Base-by-base conservation (phyloP, 1,140 invertebrate genomes). In the Drosophila tsacasi region DNA sequence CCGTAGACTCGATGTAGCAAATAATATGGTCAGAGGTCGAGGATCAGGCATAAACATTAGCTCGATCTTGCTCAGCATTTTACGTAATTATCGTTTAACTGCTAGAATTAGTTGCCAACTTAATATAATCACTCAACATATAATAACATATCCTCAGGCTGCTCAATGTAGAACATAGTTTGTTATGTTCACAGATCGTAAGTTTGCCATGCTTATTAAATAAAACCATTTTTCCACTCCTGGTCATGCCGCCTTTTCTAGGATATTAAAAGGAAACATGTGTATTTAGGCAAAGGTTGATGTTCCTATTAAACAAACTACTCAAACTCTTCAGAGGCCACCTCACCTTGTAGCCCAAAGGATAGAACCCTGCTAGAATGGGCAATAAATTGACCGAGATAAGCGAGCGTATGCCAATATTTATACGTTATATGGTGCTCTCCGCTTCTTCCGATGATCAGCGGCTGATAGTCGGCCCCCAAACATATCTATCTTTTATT, bases 401-500 rank as follows among this genome's bases (percentile, higher is more conserved):
- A 87, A 87, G 72, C 83, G 77, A 80, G 46, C 65, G 72, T 83
- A 87, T 83, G 80, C 76, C 83, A 85, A 82, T 86, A 86, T 76
- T 86, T 86, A 76, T 86, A 82, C 58, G 64, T 60, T 65, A 57
- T 58, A 13, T 59, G 50, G 39, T 37, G 60, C 71, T 54, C 59
- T 64, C 25, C 46, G 40, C 58, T 67, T 37, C 49, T 40, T 63
- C 63, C 68, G 80, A 87, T 84, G 84, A 87, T 84, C 81, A 67
- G 69, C 73, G 67, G 73, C 80, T 84, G 85, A 87, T 87, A 89
- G 85, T 66, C 71, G 64, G 50, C 32, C 64, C 62, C 50, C 83
- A 68, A 89, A 89, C 84, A 87, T 84, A 87, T 87, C 77, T 90
- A 84, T 87, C 81, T 87, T 86, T 87, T 89, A 87, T 87, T 87